phyloP scores from a whole-genome alignment of 2,113 vertebrate species.

The Mormyrus iriodes region DNA sequence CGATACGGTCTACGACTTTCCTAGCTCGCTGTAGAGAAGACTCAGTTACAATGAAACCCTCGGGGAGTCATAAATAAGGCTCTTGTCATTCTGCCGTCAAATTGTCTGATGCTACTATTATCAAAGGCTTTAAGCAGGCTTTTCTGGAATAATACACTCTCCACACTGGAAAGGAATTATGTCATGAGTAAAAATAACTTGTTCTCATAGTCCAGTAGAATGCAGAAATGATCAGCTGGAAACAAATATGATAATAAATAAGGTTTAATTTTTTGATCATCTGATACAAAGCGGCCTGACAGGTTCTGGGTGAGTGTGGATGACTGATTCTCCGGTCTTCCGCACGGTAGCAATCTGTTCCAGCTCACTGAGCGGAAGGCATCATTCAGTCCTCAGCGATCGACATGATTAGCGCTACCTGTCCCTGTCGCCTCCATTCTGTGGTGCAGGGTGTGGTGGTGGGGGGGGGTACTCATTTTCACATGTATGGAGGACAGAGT shows the following conservation, averaged over 20 bases:
- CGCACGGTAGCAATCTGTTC: not conserved
- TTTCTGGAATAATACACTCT: not conserved
- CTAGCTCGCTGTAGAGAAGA: not conserved
- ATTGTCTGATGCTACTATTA: not conserved
- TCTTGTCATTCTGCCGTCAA: not conserved
- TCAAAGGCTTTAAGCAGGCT: not conserved
- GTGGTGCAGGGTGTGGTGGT: not conserved
- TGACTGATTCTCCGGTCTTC: not conserved
- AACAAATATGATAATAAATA: not conserved
- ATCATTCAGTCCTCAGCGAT: not conserved
- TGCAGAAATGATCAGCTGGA: not conserved
- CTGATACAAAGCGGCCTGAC: not conserved
- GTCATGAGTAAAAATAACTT: not conserved
- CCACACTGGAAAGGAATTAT: not conserved
- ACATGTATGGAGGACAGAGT: not conserved
- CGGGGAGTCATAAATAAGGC: not conserved
- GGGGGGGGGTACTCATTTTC: not conserved
- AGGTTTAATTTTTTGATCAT: not conserved
- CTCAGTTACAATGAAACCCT: not conserved
- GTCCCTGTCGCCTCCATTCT: not conserved
- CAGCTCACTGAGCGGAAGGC: not conserved
- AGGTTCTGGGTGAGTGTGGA: not conserved
- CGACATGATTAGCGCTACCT: constrained; percentile 6
- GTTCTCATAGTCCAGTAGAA: not conserved
- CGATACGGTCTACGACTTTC: not conserved